phyloP scores from a whole-genome alignment of 2,888 invertebrate genomes.

The Caenorhabditis sp. region DNA sequence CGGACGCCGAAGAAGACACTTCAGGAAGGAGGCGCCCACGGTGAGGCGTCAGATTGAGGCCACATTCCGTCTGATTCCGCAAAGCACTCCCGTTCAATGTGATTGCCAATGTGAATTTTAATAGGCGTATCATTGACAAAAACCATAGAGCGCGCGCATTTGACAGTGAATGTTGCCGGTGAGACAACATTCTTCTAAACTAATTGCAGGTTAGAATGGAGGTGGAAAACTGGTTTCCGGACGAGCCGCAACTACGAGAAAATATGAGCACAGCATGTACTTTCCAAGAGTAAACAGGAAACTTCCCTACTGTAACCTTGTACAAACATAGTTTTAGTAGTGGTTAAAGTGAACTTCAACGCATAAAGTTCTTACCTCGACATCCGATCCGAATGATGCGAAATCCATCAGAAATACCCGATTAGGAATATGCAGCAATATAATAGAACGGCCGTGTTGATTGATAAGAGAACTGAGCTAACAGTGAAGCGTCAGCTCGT shows the following conservation, averaged over 20 bases:
- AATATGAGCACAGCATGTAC: conserved; percentile 13
- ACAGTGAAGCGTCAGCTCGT: conserved; percentile 23
- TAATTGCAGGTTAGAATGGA: conserved; percentile 25
- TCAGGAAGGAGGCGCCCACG: conserved; percentile 38
- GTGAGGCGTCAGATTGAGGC: conserved; percentile 57
- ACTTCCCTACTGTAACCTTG: conserved; percentile 15
- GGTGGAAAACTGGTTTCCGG: neutral
- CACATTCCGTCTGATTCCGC: conserved; percentile 37
- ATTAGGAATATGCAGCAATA: conserved; percentile 10
- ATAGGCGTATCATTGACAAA: conserved; percentile 36
- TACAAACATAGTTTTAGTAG: conserved; percentile 5
- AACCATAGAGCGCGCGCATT: conserved; percentile 14
- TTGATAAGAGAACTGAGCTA: conserved; percentile 48
- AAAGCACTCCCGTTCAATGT: conserved; percentile 49
- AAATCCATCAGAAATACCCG: conserved; percentile 55
- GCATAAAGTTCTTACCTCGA: conserved; percentile 32
- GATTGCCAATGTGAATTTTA: conserved; percentile 45
- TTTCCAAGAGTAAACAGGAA: conserved; percentile 6
- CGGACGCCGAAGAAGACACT: conserved; percentile 38
- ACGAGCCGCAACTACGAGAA: conserved; percentile 10
- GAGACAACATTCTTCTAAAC: neutral
- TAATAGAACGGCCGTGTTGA: conserved; percentile 19
- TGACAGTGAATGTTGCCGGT: neutral
- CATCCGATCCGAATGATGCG: conserved; percentile 48
- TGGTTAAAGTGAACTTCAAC: neutral